Base-by-base conservation (phyloP, 2,797 vertebrate genomes). In the Girardinus metallicus region DNA sequence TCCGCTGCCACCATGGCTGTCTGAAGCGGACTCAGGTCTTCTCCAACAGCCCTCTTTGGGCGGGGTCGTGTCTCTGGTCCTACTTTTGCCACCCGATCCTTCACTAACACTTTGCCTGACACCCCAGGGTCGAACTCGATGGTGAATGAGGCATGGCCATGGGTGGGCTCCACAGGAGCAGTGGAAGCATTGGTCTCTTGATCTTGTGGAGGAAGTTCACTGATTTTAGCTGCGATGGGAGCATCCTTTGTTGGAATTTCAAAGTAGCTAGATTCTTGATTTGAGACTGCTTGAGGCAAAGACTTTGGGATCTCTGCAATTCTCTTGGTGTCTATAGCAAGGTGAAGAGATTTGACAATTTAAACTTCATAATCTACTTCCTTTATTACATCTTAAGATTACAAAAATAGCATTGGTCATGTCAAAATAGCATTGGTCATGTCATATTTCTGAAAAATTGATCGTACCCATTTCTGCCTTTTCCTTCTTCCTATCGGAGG, bases 1-100 rank as follows among this genome's bases (percentile, higher is more conserved):
- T 99, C 98, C 0, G 98, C 97, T 1, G 98, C 98, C 76, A 99
- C 97, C 97, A 99, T 98, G 85, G 97, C 97, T 0, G 97, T 97
- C 85, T 99, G 98, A 85, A 99, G 97, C 3, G 97, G 97, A 12
- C 96, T 97, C 81, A 99, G 94, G 85, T 99, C 98, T 91, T 98
- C 97, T 11, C 96, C 95, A 5, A 92, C 91, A 0, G 86, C 85
- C 68, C 97, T 97, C 91, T 97, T 99, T 12, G 97, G 95, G 39
- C 97, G 97, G 34, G 97, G 96, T 70, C 96, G 97, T 49, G 97
- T 96, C 43, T 99, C 98, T 0, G 96, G 96, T 5, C 95, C 93
- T 74, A 94, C 95, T 87, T 99, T 99, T 10, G 94, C 96, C 82
- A 95, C 96, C 0, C 97, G 96, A 80, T 99, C 98, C 95, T 97